A percentile compares a stretch with the other conserved stretches of the same genome.
Conservation (phyloP, 2,888 invertebrate genomes). For the Portevinia maculata region DNA sequence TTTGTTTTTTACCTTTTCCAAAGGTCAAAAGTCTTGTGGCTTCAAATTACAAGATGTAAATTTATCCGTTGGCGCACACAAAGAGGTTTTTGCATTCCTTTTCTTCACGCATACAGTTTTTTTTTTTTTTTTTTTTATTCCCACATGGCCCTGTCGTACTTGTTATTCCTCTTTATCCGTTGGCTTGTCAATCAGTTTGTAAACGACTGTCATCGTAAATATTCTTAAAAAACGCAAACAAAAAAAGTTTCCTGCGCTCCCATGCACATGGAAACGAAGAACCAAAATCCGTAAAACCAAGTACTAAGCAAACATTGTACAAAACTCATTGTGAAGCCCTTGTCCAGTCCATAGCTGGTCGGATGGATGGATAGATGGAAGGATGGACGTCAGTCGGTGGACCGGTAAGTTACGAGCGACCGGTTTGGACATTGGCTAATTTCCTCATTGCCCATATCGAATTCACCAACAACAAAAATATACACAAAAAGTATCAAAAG, state of each 20-base stretch:
- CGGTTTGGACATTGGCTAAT: conserved; percentile 70
- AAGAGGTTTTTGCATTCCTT: conserved; percentile 67
- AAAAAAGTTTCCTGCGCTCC: conserved; percentile 18
- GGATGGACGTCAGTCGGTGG: conserved; percentile 53
- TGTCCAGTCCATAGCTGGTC: background rate
- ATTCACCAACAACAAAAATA: conserved; percentile 43
- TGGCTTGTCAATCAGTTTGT: conserved; percentile 74
- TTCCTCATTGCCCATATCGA: conserved; percentile 73
- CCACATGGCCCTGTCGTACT: conserved; percentile 31
- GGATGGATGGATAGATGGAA: conserved; percentile 30
- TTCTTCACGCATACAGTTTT: conserved; percentile 11
- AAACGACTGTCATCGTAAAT: conserved; percentile 75
- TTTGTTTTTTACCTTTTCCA: conserved; percentile 35
- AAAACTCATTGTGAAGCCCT: conserved; percentile 62
- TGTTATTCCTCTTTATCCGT: conserved; percentile 69
- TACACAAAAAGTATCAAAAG: conserved; percentile 32
- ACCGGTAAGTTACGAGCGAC: conserved; percentile 69
- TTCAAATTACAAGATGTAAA: conserved; percentile 74
- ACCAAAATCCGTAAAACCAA: conserved; percentile 62
- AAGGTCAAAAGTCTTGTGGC: conserved; percentile 74
- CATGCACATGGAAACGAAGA: conserved; percentile 47
- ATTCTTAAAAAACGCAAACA: conserved; percentile 44
- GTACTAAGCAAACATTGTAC: conserved; percentile 70
- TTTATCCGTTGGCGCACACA: conserved; percentile 70
- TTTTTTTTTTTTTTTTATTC: conserved; percentile 15